These are phyloP conservation scores for Onychorhynchus coronatus DNA, from an alignment of 2,113 vertebrate genomes.

Conservation along the genomic window DNA sequence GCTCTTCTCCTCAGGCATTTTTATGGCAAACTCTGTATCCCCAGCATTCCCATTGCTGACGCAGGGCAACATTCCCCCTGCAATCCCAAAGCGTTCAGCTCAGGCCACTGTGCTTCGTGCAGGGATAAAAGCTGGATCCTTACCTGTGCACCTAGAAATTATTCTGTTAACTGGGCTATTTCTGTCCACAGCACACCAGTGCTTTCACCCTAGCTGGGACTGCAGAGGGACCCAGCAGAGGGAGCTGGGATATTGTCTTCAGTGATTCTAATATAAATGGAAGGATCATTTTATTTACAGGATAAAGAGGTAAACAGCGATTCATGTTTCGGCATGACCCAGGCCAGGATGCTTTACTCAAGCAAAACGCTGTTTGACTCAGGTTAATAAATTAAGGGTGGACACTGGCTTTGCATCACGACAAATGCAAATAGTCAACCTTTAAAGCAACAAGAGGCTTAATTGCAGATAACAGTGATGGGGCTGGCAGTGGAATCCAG, in stretches of 20 bases:
- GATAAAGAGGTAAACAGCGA: not conserved
- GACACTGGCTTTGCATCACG: not conserved
- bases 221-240: slow-evolving; percentile 43
- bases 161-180: not conserved
- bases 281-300: slow-evolving; percentile 3
- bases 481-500: not conserved
- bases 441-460: not conserved
- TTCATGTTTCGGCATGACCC: not conserved
- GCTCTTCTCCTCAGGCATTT: not conserved
- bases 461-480: not conserved
- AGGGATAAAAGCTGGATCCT: not conserved
- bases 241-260: slow-evolving; percentile 31
- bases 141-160: not conserved
- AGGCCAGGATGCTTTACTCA: not conserved
- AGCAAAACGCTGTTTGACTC: not conserved
- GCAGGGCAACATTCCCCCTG: not conserved
- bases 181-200: not conserved
- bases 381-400: not conserved
- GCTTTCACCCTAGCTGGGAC: not conserved
- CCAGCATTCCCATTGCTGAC: not conserved
- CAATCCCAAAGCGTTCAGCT: not conserved
- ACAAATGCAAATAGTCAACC: not conserved
- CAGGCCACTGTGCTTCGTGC: not conserved
- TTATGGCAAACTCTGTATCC: not conserved
- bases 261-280: not conserved